Percentiles rank a stretch among this genome's conserved stretches.
These are phyloP conservation scores for Watsonalla cultraria DNA, from an alignment of 2,888 invertebrate genomes.

Conservation along the genomic window DNA sequence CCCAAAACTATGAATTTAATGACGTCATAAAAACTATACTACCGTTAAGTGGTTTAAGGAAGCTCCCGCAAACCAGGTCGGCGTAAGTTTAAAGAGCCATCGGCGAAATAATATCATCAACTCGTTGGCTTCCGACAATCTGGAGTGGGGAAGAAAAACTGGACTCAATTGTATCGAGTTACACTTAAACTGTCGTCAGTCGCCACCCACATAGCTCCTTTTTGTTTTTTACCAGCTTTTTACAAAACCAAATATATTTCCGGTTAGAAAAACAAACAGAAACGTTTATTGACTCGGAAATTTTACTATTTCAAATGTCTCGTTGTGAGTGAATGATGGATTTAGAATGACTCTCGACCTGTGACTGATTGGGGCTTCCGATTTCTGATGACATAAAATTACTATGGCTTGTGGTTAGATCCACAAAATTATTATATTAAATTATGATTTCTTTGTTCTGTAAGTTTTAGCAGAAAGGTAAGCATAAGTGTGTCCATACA, in stretches of 20 bases:
- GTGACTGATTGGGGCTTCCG: slow-evolving; percentile 54
- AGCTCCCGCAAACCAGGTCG: slow-evolving; percentile 33
- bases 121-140: slow-evolving; percentile 62
- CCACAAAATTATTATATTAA: not conserved
- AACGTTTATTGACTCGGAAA: slow-evolving; percentile 70
- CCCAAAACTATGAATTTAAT: slow-evolving; percentile 3
- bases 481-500: too few species aligned
- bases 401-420: slow-evolving; percentile 7
- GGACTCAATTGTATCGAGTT: slow-evolving; percentile 60
- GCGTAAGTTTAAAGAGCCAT: slow-evolving; percentile 29
- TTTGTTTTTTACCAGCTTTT: slow-evolving; percentile 61
- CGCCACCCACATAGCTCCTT: slow-evolving; percentile 66
- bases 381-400: slow-evolving; percentile 39
- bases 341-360: slow-evolving; percentile 64
- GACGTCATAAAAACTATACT: slow-evolving; percentile 12
- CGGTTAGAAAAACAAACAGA: slow-evolving; percentile 76
- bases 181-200: slow-evolving; percentile 77
- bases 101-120: slow-evolving; percentile 57
- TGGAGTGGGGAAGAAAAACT: slow-evolving; percentile 61
- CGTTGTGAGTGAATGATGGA: slow-evolving; percentile 72
- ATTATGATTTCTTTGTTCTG: not conserved
- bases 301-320: slow-evolving; percentile 58
- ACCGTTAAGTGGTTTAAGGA: slow-evolving; percentile 27
- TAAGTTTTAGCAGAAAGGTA: too few species aligned
- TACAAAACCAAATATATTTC: slow-evolving; percentile 70